Conservation (phyloP, 2,797 vertebrate species). For the Malurus leucopterus region DNA sequence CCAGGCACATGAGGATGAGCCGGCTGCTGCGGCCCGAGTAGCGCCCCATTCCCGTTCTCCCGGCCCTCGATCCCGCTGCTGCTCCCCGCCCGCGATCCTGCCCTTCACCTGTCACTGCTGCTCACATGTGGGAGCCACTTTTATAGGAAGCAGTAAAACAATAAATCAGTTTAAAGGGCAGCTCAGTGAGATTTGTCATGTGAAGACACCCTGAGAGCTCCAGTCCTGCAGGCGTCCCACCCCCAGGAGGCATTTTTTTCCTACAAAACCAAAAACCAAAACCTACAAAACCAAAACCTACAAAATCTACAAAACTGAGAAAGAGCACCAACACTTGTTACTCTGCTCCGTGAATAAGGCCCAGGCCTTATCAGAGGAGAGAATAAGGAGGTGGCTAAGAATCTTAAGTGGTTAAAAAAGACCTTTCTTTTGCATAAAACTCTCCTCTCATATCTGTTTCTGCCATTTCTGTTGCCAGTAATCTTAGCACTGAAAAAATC, state of each 20-base stretch:
- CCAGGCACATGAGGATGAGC: constrained; percentile 63
- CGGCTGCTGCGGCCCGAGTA: constrained; percentile 69
- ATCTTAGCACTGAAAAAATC: background rate
- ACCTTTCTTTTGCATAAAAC: background rate
- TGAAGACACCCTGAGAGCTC: background rate
- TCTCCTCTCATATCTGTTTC: background rate
- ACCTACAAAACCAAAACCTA: background rate
- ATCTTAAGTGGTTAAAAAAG: background rate
- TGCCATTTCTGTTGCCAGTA: background rate
- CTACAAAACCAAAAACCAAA: background rate
- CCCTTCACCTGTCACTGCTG: constrained; percentile 20
- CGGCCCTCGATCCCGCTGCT: background rate
- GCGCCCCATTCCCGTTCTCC: constrained; percentile 66
- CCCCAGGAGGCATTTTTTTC: background rate
- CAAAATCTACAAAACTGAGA: background rate
- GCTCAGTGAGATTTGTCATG: constrained; percentile 47
- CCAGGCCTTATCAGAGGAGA: background rate
- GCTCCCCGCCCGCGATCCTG: background rate
- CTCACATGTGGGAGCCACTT: constrained; percentile 46
- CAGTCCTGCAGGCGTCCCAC: background rate
- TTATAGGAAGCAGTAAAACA: constrained; percentile 75
- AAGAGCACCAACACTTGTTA: background rate
- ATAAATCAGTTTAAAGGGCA: constrained; percentile 76
- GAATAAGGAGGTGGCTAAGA: background rate
- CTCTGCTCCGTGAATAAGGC: background rate